phyloP scores from a whole-genome alignment of 2,797 vertebrate species.

The Pogoniulus pusillus region DNA sequence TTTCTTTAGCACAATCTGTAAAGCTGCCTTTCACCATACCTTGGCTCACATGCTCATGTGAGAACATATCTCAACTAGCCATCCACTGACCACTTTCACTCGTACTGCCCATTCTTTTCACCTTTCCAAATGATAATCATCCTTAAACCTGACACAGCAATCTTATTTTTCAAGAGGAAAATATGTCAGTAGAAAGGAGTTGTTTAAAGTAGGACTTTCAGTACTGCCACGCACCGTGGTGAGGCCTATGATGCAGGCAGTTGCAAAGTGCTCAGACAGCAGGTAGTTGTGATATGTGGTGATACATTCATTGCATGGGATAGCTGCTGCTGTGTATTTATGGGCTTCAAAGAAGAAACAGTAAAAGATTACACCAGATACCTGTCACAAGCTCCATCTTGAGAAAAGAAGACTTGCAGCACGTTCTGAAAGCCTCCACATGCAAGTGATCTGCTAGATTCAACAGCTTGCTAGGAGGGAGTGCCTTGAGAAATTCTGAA shows the following conservation, averaged over 20 bases:
- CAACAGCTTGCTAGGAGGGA: not conserved
- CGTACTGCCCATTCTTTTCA: not conserved
- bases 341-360: not conserved
- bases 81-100: not conserved
- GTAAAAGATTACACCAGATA: not conserved
- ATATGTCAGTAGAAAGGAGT: not conserved
- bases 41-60: too few relatives aligned
- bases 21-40: not conserved
- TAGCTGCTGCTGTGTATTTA: not conserved
- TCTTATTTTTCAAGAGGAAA: not conserved
- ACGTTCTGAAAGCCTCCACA: rapidly evolving
- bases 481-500: not conserved
- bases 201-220: not conserved
- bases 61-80: too few relatives aligned
- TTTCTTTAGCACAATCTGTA: not conserved
- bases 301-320: not conserved
- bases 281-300: not conserved
- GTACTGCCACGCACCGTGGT: not conserved
- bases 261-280: not conserved
- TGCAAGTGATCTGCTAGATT: not conserved
- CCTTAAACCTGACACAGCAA: not conserved
- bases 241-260: not conserved
- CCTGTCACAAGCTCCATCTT: not conserved
- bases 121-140: not conserved
- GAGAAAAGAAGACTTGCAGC: not conserved